Evolutionary conservation across 2,113 vertebrate species (phyloP), one percentile per base, ranked within the genome.

Genomic region (Conger conger): DNA sequence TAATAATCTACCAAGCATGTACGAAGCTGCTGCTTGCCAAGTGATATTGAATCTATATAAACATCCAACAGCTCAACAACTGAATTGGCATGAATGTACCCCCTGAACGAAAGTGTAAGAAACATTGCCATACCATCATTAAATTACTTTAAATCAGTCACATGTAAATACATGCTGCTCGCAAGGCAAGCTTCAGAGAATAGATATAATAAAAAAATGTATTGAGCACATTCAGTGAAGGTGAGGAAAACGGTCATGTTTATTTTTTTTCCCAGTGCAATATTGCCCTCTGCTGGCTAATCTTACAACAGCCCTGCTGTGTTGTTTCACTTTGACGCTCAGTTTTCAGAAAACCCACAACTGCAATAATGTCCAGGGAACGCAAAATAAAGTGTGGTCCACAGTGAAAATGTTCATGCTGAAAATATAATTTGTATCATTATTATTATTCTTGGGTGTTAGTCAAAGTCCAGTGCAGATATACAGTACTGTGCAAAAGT

Each of bases 231-330:
- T 73, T 11, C n/a, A n/a, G n/a, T 30, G 27, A 73, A 33, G n/a
- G n/a, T 33, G 9, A 30, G 15, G n/a, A 33, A 13, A 30, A 36
- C 15, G n/a, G n/a, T n/a, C n/a, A n/a, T n/a, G n/a, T 16, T 20
- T 2, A 17, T 37, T 78, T 15, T 38, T 33, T 37, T 11, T 38
- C 6, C 18, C 17, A 84, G 20, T 35, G 79, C 38, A 80, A 57
- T 85, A 15, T 27, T 85, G 83, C 87, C 81, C 81, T 37, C 79
- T 80, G 27, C 23, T 50, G 79, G 79, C 23, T 0, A 33, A 17
- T 50, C 23, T 30, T 50, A 27, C 30, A 37, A 53, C 36, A 37
- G 15, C 38, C 30, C 23, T 33, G n/a, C 3, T 50, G 38, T 27
- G 40, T 16, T 20, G 77, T 79, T 79, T 79, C 36, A 37, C 23